Evolutionary conservation across 2,797 vertebrate species (phyloP).

Genomic region (Coluber constrictor): DNA sequence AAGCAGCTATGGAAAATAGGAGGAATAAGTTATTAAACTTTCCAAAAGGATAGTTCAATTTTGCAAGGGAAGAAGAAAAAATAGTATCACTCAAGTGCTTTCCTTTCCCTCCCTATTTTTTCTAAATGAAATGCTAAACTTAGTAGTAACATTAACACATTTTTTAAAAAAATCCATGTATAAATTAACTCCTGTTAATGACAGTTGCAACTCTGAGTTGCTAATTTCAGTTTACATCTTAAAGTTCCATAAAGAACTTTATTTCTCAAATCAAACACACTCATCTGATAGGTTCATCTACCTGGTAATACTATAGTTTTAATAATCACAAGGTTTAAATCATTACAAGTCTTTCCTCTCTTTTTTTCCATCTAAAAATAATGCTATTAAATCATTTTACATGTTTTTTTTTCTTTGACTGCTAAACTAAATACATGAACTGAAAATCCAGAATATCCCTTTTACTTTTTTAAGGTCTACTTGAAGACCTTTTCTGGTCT

Average conservation of each 20-base stretch:
- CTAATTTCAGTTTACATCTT: constrained; percentile 36
- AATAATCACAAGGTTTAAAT: constrained; percentile 56
- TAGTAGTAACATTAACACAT: constrained; percentile 47
- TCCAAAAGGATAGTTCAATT: constrained; percentile 35
- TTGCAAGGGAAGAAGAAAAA: constrained; percentile 44
- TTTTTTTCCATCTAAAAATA: constrained; percentile 40
- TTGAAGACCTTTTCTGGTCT: constrained; percentile 42
- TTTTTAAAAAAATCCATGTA: constrained; percentile 14
- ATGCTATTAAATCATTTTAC: constrained; percentile 37
- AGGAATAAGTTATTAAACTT: constrained; percentile 44
- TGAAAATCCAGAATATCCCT: constrained; percentile 15
- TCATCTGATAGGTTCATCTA: not conserved
- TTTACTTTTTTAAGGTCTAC: constrained; percentile 13
- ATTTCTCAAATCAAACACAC: constrained; percentile 24
- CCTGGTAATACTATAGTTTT: constrained; percentile 44
- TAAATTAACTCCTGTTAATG: constrained; percentile 3
- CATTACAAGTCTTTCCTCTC: constrained; percentile 47
- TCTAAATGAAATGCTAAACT: constrained; percentile 43
- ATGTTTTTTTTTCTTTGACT: constrained; percentile 16
- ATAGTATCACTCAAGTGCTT: constrained; percentile 29
- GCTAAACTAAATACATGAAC: constrained; percentile 21
- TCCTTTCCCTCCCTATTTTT: not conserved
- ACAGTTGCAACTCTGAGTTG: constrained; percentile 9
- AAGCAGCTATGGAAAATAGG: constrained; percentile 22
- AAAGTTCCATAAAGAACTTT: constrained; percentile 41